Evolutionary conservation across 2,113 vertebrate genomes (phyloP), one percentile per base, ranked within the genome.

Genomic region (Tragelaphus scriptus): DNA sequence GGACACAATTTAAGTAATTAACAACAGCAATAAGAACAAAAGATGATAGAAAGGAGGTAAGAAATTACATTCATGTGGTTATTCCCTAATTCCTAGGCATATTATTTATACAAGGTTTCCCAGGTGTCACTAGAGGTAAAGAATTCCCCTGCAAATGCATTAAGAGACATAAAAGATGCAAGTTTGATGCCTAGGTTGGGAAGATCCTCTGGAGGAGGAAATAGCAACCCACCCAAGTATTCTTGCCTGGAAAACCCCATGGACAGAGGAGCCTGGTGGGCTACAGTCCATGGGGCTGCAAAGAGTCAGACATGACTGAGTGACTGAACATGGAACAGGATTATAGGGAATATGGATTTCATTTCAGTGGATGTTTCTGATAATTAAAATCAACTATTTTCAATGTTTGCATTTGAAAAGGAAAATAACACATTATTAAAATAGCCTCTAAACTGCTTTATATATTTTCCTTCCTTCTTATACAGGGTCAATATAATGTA

Each of bases 401-500:
- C 55, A 2, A 4, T 56, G 51, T 81, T 84, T 19, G 65, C 26
- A 55, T 47, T 86, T 77, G 6, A 81, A 96, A 96, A 14, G 26
- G 21, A 95, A 97, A 90, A 88, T 11, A 25, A 19, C 5, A 51
- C 11, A 82, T 91, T 79, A 28, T 82, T 95, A 95, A 96, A 90
- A n/a, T 58, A 89, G 95, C 30, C 51, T 32, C 6, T 68, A 85
- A 85, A 93, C 8, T 79, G 30, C 30, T 84, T 95, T 65, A 77
- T 23, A 89, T 16, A 68, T 59, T 63, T 44, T 47, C 77, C 17
- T 80, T 88, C 17, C n/a, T 4, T 49, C 23, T 85, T 85, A 71
- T 30, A 25, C 6, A 90, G 28, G 58, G 36, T 58, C 88, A 63
- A 55, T 19, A 26, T 6, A 63, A 90, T 53, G 2, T 30, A 71